Evolutionary conservation across 2,888 invertebrate species (phyloP).

Genomic region (Calephelis perditalis): DNA sequence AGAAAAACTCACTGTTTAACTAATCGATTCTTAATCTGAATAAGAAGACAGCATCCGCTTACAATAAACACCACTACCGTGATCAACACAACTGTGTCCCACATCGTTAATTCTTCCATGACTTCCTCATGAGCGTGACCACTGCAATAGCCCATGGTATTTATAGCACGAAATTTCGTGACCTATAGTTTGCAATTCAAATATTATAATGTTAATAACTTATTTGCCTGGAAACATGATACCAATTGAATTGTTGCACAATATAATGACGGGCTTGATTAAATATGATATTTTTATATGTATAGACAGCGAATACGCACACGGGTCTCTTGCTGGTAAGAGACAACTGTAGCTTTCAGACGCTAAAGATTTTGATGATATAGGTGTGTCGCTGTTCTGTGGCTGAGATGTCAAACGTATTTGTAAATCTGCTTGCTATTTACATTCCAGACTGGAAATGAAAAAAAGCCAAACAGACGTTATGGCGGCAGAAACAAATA

Average conservation of each 20-base stretch:
- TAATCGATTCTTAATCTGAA: constrained; percentile 35
- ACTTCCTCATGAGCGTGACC: constrained; percentile 48
- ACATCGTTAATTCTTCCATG: constrained; percentile 38
- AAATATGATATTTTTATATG: too few species aligned
- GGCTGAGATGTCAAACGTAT: too few species aligned
- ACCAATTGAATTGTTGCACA: background rate
- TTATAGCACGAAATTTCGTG: constrained; percentile 12
- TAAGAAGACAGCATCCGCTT: constrained; percentile 36
- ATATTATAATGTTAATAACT: background rate
- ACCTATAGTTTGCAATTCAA: background rate
- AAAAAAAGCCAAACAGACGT: too few species aligned
- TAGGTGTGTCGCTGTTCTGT: too few species aligned
- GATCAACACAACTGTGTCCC: constrained; percentile 40
- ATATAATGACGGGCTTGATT: background rate
- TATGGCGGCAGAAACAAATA: too few species aligned
- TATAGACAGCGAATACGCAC: too few species aligned
- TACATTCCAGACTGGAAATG: too few species aligned
- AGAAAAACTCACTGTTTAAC: too few species aligned
- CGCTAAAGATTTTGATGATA: too few species aligned
- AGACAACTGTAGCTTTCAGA: too few species aligned
- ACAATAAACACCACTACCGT: constrained; percentile 37
- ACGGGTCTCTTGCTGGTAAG: too few species aligned
- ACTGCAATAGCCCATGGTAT: constrained; percentile 26
- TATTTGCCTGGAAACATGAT: background rate
- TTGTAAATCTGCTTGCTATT: too few species aligned